Evolutionary conservation across 2,113 vertebrate genomes (phyloP), one percentile per base, ranked within the genome.

Genomic region (Serinus canaria): DNA sequence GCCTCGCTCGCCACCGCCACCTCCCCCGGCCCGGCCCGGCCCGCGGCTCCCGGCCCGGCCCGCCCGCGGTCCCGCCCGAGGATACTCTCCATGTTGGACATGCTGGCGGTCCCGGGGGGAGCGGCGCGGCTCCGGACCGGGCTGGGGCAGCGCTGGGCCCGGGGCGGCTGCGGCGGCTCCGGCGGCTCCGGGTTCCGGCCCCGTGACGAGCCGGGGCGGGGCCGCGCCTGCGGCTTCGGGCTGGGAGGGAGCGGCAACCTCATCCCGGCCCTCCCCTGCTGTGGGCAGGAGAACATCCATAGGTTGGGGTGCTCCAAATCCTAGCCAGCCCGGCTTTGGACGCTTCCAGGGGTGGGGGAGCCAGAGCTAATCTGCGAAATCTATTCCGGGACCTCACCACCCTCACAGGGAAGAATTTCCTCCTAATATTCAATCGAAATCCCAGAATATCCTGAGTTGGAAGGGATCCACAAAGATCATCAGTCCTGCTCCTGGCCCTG

Each of bases 251-350:
- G 1, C 24, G 20, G 30, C 17, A 58, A 0, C 21, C n/a, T 39
- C 44, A 2, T 5, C 4, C 23, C 35, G 15, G 53, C 30, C 53
- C 44, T n/a, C 2, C 18, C 68, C 69, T 28, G n/a, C 41, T 39
- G 27, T 2, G 81, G 22, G 21, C 4, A 2, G 58, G 16, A 2
- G 2, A 2, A 0, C 4, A 1, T 7, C 2, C 19, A 0, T 3
- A 0, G 11, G 0, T 2, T 10, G 20, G 33, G 11, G 41, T 20
- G 8, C 1, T 47, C 0, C 0, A 0, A 1, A 7, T 6, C 2
- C 1, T 1, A 13, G 16, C 2, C 7, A 2, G 31, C 4, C 25
- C 17, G 31, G 35, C 7, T 4, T 25, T 43, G 35, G 44, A 1
- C 4, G 0, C 6, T 8, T 3, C 25, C 25, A 25, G 21, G 31